Conservation (phyloP, 1,140 invertebrate species). For the Maniola jurtina region DNA sequence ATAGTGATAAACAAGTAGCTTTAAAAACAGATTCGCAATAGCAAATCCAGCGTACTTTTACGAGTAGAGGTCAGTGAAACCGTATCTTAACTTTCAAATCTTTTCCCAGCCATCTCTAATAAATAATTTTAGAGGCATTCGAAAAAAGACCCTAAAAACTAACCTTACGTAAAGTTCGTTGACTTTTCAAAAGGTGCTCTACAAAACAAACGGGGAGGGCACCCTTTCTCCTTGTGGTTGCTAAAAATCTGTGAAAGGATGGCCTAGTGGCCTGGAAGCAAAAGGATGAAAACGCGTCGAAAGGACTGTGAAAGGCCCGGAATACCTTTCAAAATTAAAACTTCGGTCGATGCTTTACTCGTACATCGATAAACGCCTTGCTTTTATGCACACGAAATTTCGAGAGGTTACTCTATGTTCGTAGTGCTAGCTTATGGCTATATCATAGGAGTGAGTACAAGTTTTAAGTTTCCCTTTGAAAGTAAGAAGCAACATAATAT, state of each 20-base stretch:
- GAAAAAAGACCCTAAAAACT: neutral
- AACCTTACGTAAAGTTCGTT: conserved; percentile 1
- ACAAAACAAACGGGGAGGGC: neutral
- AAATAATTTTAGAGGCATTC: neutral
- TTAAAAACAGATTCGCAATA: no score
- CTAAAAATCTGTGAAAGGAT: conserved; percentile 7
- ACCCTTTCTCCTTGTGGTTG: neutral
- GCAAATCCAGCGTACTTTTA: no score
- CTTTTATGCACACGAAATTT: neutral
- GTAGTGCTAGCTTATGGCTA: no score
- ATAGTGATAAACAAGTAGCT: no score
- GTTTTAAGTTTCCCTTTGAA: no score
- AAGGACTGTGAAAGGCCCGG: conserved; percentile 2
- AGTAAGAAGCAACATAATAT: no score
- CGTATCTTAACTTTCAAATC: neutral
- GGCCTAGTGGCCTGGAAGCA: conserved; percentile 9
- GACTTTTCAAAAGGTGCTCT: conserved; percentile 11
- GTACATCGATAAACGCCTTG: neutral
- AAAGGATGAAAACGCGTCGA: conserved; percentile 10
- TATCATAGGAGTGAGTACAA: no score
- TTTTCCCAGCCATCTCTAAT: neutral
- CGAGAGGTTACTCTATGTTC: no score
- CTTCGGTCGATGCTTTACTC: neutral
- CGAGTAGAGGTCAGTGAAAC: no score
- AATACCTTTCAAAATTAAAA: conserved; percentile 13